Evolutionary conservation across 2,888 invertebrate genomes (phyloP), one percentile per base, ranked within the genome.

Genomic region (Trissolcus brochymenae): DNA sequence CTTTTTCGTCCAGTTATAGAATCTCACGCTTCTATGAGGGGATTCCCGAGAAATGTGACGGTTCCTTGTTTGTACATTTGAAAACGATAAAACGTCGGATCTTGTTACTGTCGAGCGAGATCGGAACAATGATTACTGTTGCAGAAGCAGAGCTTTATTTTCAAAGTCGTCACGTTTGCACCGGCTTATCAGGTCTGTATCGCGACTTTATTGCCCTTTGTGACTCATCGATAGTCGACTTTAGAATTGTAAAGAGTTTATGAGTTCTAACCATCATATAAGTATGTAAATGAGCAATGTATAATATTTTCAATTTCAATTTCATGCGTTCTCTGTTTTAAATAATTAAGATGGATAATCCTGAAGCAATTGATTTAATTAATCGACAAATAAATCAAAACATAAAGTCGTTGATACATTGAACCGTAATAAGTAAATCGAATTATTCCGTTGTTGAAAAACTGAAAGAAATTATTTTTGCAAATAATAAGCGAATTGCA

Each of bases 21-120:
- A n/a, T n/a, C n/a, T n/a, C n/a, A n/a, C n/a, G n/a, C n/a, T n/a
- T n/a, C n/a, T n/a, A n/a, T n/a, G 35, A 35, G 35, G 35, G 35
- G 35, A 35, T 35, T 35, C 35, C 35, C 35, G 9, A 11, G 35
- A 35, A 35, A 11, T 35, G 35, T 35, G 35, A 35, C 35, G 35
- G 35, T 35, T 35, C 35, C 35, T 35, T 35, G 35, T 35, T 35
- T 35, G 35, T 35, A 35, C 35, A 35, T 35, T 35, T 35, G 35
- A 35, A 35, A 35, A 35, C 35, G 35, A 35, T 35, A 35, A 35
- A 49, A 80, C 81, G 29, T 65, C 16, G 46, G 67, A 70, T 70
- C 67, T n/a, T 61, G 7, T 70, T 70, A 70, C 55, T 11, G 35
- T 49, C 9, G 61, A 70, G 49, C 49, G 50, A 55, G 70, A 70